Percentiles rank a stretch among this genome's conserved stretches.
Evolutionary conservation across 2,888 invertebrate genomes (phyloP).

Genomic region (Andrena praecox): DNA sequence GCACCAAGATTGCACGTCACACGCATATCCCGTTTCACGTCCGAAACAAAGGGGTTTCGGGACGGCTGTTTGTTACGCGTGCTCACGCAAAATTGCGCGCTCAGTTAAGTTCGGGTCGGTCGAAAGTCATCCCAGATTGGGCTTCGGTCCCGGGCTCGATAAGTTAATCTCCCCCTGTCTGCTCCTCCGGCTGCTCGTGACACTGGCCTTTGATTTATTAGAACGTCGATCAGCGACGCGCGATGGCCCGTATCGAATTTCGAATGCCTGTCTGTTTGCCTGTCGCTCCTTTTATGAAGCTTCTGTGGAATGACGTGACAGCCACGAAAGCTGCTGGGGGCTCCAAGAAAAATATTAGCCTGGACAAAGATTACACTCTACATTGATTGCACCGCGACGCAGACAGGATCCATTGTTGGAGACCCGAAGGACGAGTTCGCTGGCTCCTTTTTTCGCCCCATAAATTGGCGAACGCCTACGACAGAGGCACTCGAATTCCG

Average conservation of each 20-base stretch:
- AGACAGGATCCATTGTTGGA: background rate
- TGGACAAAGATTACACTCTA: conserved; percentile 33
- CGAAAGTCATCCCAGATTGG: conserved; percentile 75
- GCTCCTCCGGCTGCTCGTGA: conserved; percentile 76
- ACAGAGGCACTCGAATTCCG: background rate
- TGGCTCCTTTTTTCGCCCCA: background rate
- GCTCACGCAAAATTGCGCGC: conserved; percentile 63
- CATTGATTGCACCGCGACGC: conserved; percentile 29
- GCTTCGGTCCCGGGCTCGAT: conserved; percentile 74
- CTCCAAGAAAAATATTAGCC: conserved; percentile 53
- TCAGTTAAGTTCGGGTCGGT: conserved; percentile 58
- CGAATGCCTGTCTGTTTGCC: conserved; percentile 67
- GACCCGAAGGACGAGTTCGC: background rate
- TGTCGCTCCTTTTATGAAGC: conserved; percentile 60
- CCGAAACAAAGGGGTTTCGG: conserved; percentile 50
- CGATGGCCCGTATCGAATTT: conserved; percentile 74
- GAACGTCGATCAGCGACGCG: conserved; percentile 73
- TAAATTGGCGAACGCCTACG: background rate
- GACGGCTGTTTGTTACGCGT: conserved; percentile 45
- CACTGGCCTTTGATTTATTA: conserved; percentile 78
- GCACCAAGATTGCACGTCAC: conserved; percentile 28
- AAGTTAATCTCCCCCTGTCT: conserved; percentile 78
- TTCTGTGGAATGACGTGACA: conserved; percentile 37
- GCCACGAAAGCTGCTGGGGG: conserved; percentile 32
- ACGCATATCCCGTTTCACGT: conserved; percentile 3